phyloP scores from a whole-genome alignment of 2,797 vertebrate genomes.

The Chiloscyllium punctatum region DNA sequence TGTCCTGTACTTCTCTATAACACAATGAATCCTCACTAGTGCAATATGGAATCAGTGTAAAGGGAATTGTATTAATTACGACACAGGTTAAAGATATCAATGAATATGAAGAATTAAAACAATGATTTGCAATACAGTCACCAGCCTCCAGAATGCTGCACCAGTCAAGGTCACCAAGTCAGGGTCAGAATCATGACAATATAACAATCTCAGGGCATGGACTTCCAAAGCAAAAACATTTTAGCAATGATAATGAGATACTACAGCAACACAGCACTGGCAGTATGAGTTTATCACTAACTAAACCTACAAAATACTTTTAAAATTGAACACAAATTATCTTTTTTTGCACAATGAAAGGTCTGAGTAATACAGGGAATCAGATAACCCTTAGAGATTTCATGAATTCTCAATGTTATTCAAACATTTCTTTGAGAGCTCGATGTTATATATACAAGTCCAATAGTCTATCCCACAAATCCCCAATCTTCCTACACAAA shows the following conservation, averaged over 20 bases:
- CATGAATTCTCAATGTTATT: not conserved
- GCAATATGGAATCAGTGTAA: not conserved
- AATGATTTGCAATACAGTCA: slow-evolving; percentile 13
- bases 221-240: not conserved
- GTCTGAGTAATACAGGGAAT: not conserved
- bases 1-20: too few relatives aligned
- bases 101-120: slow-evolving; percentile 4
- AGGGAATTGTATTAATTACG: not conserved
- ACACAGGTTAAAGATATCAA: not conserved
- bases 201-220: not conserved
- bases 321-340: not conserved
- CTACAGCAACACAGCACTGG: not conserved
- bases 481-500: slow-evolving; percentile 1
- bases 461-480: not conserved
- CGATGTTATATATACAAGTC: not conserved
- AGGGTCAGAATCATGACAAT: not conserved
- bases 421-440: not conserved
- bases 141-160: not conserved
- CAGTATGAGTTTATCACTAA: not conserved
- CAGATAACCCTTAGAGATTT: not conserved
- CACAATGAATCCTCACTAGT: not conserved
- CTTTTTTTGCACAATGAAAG: not conserved
- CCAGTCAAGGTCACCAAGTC: not conserved
- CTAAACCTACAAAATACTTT: not conserved
- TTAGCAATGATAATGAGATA: not conserved